Conservation (phyloP, 2,888 invertebrate species). For the Dioctria rufipes region DNA sequence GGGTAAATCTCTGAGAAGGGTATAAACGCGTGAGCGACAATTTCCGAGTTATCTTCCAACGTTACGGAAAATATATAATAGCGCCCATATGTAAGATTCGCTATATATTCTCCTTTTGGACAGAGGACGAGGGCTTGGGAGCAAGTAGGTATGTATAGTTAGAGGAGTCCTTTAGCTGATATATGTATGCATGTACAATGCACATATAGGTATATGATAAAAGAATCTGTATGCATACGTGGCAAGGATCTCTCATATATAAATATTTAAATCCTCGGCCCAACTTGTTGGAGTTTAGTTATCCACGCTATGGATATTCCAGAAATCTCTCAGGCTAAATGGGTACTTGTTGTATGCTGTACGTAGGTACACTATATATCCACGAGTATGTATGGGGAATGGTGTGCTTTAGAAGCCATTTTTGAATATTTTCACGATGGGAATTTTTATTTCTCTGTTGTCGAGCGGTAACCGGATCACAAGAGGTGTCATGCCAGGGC, state of each 20-base stretch:
- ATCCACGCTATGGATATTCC: conserved; percentile 7
- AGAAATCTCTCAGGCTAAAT: conserved; percentile 17
- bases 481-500: conserved; percentile 44
- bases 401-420: conserved; percentile 30
- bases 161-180: not conserved
- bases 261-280: conserved; percentile 50
- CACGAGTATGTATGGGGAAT: no score
- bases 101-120: not conserved
- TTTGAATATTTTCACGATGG: conserved; percentile 35
- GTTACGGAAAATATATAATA: not conserved
- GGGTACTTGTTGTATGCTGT: conserved; percentile 33
- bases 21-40: conserved; percentile 42
- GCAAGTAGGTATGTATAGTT: no score
- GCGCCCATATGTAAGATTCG: conserved; percentile 2
- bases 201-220: not conserved
- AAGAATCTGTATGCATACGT: conserved; percentile 21
- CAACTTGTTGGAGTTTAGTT: conserved; percentile 49
- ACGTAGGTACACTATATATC: no score
- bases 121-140: not conserved
- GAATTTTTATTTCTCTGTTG: conserved; percentile 24
- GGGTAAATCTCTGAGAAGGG: conserved; percentile 29
- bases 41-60: conserved; percentile 27
- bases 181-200: no score
- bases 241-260: conserved; percentile 39
- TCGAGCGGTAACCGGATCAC: conserved; percentile 22